Base-by-base conservation (phyloP, 1,140 invertebrate genomes). In the Drosophila pallidifrons region DNA sequence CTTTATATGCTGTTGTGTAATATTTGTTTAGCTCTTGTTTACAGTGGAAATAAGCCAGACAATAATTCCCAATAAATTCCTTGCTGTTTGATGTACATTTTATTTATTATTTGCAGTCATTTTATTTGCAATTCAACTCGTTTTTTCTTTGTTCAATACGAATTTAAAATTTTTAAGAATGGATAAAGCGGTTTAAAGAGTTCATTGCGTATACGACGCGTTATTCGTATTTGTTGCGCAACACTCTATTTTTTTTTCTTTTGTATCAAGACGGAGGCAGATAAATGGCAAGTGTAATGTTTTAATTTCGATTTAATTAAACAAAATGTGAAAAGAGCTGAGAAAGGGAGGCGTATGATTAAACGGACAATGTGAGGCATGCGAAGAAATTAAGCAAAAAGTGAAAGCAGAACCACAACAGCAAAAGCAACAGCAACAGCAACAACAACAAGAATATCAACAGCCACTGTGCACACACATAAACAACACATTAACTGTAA, bases 261-360 rank as follows among this genome's bases (percentile, higher is more conserved):
- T 35, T 35, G 5, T 67, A 57, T 10, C 11, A 57, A 41, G 28
- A 54, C 5, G 10, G 13, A 8, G 43, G 8, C 55, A 41, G 65
- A n/a, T 30, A 51, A 41, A 54, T 7, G 52, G 13, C 38, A 45
- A 70, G 41, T 64, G 32, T 13, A 57, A 49, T 57, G 30, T 65
- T 47, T 71, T 64, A 66, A 59, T 66, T 72, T 66, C 52, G 43
- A 65, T 58, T 66, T 72, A 72, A 72, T 72, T 72, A 58, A 65
- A 57, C 4, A 66, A 51, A 30, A 57, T 16, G 52, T 0, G 10
- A 49, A 71, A 55, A 35, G 55, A 30, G 15, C 16, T 43, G 41
- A 25, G 32, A 28, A 15, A 16, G 5, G 45, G 38, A 3, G 7
- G 11, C 35, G 28, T 25, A n/a, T 16, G 15, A 47, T 15, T 47